phyloP scores from a whole-genome alignment of 53 echinoderm and acorn worm genomes.

The Henricia sp. region DNA sequence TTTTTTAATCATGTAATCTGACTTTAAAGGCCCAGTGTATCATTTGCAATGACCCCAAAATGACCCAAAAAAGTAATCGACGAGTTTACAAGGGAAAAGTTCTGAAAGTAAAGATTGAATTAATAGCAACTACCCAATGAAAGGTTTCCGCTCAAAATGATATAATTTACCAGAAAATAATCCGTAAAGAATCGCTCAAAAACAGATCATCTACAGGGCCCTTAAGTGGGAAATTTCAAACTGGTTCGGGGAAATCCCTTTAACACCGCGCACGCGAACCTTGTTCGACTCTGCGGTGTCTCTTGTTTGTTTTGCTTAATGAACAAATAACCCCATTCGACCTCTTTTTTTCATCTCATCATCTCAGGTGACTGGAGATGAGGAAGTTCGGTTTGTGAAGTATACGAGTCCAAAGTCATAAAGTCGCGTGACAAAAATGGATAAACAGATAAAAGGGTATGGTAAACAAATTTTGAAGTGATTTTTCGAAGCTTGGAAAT shows the following conservation, averaged over 20 bases:
- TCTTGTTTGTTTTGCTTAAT: neutral
- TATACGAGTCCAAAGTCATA: neutral
- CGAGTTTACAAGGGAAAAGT: too few species aligned
- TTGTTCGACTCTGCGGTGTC: neutral
- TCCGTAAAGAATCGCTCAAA: neutral
- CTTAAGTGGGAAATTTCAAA: too few species aligned
- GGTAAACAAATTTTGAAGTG: too few species aligned
- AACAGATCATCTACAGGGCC: too few species aligned
- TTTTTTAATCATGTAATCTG: too few species aligned
- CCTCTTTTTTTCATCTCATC: neutral
- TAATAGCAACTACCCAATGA: neutral
- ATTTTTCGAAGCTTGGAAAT: too few species aligned
- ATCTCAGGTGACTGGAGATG: neutral
- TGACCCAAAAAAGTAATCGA: neutral
- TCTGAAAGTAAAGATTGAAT: neutral
- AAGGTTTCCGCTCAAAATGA: neutral
- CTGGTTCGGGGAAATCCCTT: neutral
- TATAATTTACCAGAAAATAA: neutral
- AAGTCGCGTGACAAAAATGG: neutral
- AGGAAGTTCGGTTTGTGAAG: neutral
- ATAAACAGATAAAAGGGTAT: too few species aligned
- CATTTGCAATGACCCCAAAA: too few species aligned
- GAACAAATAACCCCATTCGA: neutral
- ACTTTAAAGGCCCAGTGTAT: too few species aligned
- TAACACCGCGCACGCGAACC: neutral